Evolutionary conservation across 2,113 vertebrate species (phyloP).

Genomic region (Tautogolabrus adspersus): DNA sequence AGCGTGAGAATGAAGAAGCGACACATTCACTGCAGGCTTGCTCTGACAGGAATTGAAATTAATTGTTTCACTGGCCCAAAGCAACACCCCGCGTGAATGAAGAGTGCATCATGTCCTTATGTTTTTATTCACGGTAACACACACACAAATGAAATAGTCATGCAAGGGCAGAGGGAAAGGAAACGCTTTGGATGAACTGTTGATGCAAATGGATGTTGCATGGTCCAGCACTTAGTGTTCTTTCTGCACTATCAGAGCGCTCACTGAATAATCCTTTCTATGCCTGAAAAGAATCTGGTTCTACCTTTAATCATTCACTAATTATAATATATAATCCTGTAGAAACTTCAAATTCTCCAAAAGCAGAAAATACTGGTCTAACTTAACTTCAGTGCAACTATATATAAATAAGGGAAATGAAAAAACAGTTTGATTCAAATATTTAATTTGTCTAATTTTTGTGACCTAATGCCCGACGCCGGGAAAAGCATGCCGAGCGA

Average conservation of each 20-base stretch:
- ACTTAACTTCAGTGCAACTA: too few relatives aligned
- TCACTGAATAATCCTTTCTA: neutral
- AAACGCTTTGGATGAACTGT: constrained; percentile 6
- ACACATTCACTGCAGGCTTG: constrained; percentile 36
- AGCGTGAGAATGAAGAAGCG: constrained; percentile 7
- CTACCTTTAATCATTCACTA: neutral
- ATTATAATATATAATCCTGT: constrained; percentile 12
- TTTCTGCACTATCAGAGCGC: neutral
- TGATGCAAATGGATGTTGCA: constrained; percentile 8
- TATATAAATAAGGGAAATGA: too few relatives aligned
- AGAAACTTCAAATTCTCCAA: neutral
- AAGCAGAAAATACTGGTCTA: neutral
- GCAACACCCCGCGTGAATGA: constrained; percentile 39
- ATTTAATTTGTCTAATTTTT: too few relatives aligned
- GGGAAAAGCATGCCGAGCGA: too few relatives aligned
- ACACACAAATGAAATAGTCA: constrained; percentile 27
- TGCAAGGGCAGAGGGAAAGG: constrained; percentile 2
- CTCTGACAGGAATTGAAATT: constrained; percentile 52
- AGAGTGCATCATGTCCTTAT: constrained; percentile 7
- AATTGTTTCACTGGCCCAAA: constrained; percentile 61
- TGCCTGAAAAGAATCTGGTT: neutral
- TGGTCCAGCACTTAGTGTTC: constrained; percentile 1
- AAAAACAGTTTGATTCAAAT: too few relatives aligned
- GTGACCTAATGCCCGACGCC: too few relatives aligned
- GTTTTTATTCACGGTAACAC: constrained; percentile 36